These are phyloP conservation scores for Florisuga fusca DNA, from an alignment of 2,797 vertebrate genomes.

Conservation along the genomic window DNA sequence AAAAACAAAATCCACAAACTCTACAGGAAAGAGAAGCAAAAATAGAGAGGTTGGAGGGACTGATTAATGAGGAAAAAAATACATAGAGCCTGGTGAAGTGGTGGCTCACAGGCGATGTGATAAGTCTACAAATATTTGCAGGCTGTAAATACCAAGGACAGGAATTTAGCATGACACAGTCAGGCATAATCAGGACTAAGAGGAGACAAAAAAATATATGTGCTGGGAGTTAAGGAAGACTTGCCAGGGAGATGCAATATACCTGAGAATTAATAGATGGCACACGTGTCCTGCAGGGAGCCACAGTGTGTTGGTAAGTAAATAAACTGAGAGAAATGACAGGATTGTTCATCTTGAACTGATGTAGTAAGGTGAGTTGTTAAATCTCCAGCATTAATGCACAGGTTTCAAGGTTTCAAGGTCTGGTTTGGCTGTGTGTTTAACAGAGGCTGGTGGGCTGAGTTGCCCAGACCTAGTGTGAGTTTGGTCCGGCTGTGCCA, in stretches of 20 bases:
- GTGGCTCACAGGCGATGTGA: neutral
- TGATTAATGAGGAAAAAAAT: neutral
- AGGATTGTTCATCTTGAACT: neutral
- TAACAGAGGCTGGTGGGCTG: neutral
- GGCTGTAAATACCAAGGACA: neutral
- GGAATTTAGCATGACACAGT: neutral
- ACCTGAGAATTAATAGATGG: neutral
- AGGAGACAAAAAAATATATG: neutral
- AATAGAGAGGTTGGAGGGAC: neutral
- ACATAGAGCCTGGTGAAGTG: neutral
- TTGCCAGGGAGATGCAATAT: neutral
- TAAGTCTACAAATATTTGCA: slow-evolving; percentile 46
- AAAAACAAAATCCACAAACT: neutral
- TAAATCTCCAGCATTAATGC: neutral
- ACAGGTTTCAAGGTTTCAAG: neutral
- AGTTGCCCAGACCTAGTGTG: neutral
- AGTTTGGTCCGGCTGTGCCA: neutral
- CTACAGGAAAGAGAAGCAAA: neutral
- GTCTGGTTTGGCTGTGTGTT: neutral
- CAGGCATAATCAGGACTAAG: neutral
- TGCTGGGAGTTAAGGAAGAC: neutral
- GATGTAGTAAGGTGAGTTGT: neutral
- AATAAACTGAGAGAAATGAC: neutral
- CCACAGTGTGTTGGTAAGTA: neutral
- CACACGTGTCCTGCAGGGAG: neutral